phyloP scores from a whole-genome alignment of 2,113 vertebrate genomes.

The Leucoraja erinaceus region DNA sequence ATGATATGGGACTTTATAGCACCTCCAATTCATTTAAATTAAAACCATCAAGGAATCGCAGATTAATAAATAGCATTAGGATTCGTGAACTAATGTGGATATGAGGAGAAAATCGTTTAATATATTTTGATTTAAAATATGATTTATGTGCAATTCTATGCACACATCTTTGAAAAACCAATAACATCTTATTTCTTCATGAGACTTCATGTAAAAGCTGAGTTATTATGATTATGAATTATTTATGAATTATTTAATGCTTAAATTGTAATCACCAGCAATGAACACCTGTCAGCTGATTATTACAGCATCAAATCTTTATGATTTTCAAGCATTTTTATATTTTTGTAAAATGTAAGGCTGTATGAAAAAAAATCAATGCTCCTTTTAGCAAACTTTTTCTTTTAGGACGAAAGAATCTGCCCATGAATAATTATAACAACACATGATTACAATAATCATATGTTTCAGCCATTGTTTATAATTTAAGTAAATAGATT shows the following conservation, averaged over 20 bases:
- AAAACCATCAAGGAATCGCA: background rate
- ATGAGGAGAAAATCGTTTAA: background rate
- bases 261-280: constrained; percentile 25
- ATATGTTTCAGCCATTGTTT: constrained; percentile 30
- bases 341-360: constrained; percentile 9
- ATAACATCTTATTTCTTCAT: constrained; percentile 19
- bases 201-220: constrained; percentile 26
- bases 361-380: constrained; percentile 5
- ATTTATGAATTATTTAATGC: constrained; percentile 36
- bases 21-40: background rate
- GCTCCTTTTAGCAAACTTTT: constrained; percentile 9
- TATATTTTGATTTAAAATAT: constrained; percentile 20
- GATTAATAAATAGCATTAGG: background rate
- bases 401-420: constrained; percentile 6
- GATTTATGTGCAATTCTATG: background rate
- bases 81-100: background rate
- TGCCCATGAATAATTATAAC: constrained; percentile 30
- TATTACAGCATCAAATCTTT: constrained; percentile 33
- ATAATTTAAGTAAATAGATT: constrained; percentile 23
- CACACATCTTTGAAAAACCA: constrained; percentile 19
- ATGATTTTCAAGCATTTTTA: constrained; percentile 33
- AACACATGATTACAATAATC: constrained; percentile 32
- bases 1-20: background rate
- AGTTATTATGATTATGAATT: constrained; percentile 32
- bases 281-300: constrained; percentile 37